Evolutionary conservation across 2,797 vertebrate genomes (phyloP), one percentile per base, ranked within the genome.

Genomic region (Balearica regulorum): DNA sequence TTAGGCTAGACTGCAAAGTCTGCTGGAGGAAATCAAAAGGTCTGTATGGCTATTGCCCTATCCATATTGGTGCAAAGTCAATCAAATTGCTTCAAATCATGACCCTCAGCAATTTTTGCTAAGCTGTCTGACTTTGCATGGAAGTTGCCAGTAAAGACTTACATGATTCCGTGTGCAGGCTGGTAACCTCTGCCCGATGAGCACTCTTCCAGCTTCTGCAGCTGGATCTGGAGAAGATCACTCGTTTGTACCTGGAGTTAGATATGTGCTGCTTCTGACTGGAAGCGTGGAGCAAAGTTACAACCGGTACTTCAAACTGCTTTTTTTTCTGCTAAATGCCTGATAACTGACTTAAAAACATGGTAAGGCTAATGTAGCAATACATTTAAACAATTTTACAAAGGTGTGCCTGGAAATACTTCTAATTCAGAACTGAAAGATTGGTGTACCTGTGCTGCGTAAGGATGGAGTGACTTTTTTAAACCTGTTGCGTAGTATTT

Each of bases 401-500:
- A 48, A 87, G 60, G 39, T 71, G 76, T 71, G 73, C 69, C 68
- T 94, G 73, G 29, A 81, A 83, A 17, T 85, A 33, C 53, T 94
- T 76, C 65, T 83, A 76, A 85, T 87, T 97, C 53, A 81, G 79
- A 90, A 55, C 8, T 46, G 26, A 78, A 87, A 80, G 29, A 11
- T 20, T 5, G 13, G 14, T 13, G 5, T 71, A 21, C 68, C 29
- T 80, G 96, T 96, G 46, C 39, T 18, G 10, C 3, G 5, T 28
- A 80, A 24, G 26, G n/a, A 26, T 83, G 85, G 39, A 6, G 9
- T 64, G 68, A 43, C 25, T 58, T 85, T 90, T 93, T 90, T 31
- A 93, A 94, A 72, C 46, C 78, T 72, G 13, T 78, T 93, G 75
- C 88, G 95, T 90, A 83, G 77, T 96, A 78, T 81, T 88, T 69